Base-by-base conservation (phyloP, 2,113 vertebrate genomes). In the Oncorhynchus clarkii region DNA sequence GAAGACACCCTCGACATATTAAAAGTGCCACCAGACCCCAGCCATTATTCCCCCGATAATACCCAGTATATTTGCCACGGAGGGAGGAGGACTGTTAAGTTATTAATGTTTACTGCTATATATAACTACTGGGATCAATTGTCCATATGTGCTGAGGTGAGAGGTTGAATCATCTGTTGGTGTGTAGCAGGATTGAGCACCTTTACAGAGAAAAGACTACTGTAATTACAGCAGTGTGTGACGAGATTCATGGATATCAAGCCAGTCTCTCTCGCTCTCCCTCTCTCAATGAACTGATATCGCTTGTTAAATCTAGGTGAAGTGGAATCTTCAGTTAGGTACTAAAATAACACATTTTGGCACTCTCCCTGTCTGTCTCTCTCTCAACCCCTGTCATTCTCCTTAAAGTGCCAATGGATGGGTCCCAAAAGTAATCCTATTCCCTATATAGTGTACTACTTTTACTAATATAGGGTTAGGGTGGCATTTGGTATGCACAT, bases 51-150 rank as follows among this genome's bases (percentile, higher is more conserved):
- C 91, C 51, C 93, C 93, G 95, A 95, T 96, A 96, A 96, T 91
- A 91, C 93, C 93, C 93, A 90, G 59, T 93, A 93, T 94, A 94
- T 95, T 94, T 93, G 39, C 39, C 39, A 45, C 9, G 9, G 39
- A 45, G 2, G 39, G 9, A 45, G 39, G 39, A 45, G 9, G 39
- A 45, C 39, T 45, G 39, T 45, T 45, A 45, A 45, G 39, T 45
- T 45, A 45, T 45, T 45, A 45, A 96, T 96, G 95, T 96, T 96
- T 96, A 96, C 95, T 95, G 94, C 94, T 95, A 94, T 95, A 96
- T 96, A 95, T 95, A 95, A 95, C 95, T 94, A 95, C 94, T 93
- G 95, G 95, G 95, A 96, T 96, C 95, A 96, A 95, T 93, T 95
- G 95, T 95, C 96, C 95, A 96, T 96, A 96, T 96, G 95, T 95